phyloP scores from a whole-genome alignment of 1,140 invertebrate species.

The Drosophila obscura region DNA sequence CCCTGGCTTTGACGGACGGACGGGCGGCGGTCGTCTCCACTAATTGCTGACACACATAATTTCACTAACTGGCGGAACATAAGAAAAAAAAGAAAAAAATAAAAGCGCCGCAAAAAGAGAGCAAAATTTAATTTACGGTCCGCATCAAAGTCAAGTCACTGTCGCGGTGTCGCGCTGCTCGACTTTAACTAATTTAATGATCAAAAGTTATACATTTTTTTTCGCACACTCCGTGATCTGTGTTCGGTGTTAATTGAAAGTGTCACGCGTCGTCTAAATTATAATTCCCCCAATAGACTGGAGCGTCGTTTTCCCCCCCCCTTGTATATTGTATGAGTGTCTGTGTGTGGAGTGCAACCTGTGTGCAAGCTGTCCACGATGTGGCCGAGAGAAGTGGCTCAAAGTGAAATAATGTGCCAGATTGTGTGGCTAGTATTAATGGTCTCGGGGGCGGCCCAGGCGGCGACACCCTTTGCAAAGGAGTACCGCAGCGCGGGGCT shows the following conservation, averaged over 20 bases:
- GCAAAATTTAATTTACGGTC: constrained; percentile 62
- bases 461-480: constrained; percentile 68
- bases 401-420: constrained; percentile 53
- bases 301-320: neutral
- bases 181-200: constrained; percentile 66
- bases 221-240: constrained; percentile 42
- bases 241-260: constrained; percentile 59
- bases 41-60: constrained; percentile 73
- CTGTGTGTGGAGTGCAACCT: constrained; percentile 1
- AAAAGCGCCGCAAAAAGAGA: constrained; percentile 24
- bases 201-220: constrained; percentile 59
- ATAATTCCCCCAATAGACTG: constrained; percentile 28
- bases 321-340: constrained; percentile 39
- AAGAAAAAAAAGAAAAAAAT: constrained; percentile 14
- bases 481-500: constrained; percentile 68
- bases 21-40: constrained; percentile 32
- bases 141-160: constrained; percentile 45
- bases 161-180: constrained; percentile 21
- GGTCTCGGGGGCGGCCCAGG: constrained; percentile 47
- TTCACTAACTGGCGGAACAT: constrained; percentile 50
- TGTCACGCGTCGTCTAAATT: constrained; percentile 56
- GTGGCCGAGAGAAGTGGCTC: constrained; percentile 49
- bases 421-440: constrained; percentile 34
- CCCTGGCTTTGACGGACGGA: constrained; percentile 14
- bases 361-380: constrained; percentile 26